Percentiles rank a stretch among this genome's conserved stretches.
These are phyloP conservation scores for Ophioninae sp. DNA, from an alignment of 2,888 invertebrate species.

Conservation along the genomic window DNA sequence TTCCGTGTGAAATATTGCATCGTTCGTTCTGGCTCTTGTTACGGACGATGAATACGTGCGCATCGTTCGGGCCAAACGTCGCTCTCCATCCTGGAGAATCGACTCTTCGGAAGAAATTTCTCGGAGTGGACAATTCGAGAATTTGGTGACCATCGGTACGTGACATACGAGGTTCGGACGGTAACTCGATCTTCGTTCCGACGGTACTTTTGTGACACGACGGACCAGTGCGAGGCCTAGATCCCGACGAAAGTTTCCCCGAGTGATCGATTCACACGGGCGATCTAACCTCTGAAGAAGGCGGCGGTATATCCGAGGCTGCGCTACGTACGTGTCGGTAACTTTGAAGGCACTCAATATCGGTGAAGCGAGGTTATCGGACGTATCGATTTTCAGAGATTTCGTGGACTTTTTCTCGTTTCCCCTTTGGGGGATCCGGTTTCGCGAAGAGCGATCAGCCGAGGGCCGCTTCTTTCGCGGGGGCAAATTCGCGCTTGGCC, in stretches of 20 bases:
- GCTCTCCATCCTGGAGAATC: conserved; percentile 3
- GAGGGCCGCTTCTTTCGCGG: conserved; percentile 8
- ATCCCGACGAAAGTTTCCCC: conserved; percentile 63
- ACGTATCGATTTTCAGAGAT: conserved; percentile 49
- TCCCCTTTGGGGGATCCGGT: conserved; percentile 4
- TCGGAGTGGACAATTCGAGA: conserved; percentile 44
- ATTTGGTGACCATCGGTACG: conserved; percentile 50
- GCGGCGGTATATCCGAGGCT: conserved; percentile 6
- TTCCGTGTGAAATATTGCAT: neutral
- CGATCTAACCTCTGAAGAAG: conserved; percentile 45
- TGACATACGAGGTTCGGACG: conserved; percentile 49
- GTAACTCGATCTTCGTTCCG: conserved; percentile 62
- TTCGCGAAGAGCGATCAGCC: conserved; percentile 30
- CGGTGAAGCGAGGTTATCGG: conserved; percentile 30
- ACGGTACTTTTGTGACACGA: conserved; percentile 58
- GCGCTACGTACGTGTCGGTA: conserved; percentile 13
- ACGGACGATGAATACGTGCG: neutral
- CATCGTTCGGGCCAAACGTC: neutral
- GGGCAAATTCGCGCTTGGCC: conserved; percentile 41
- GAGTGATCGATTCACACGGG: conserved; percentile 67
- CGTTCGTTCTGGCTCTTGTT: neutral
- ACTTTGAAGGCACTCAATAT: conserved; percentile 47
- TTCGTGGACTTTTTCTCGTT: conserved; percentile 29
- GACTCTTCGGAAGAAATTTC: conserved; percentile 51
- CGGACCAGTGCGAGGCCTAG: conserved; percentile 43